These are phyloP conservation scores for Microdon myrmicae DNA, from an alignment of 2,888 invertebrate genomes.

Conservation along the genomic window DNA sequence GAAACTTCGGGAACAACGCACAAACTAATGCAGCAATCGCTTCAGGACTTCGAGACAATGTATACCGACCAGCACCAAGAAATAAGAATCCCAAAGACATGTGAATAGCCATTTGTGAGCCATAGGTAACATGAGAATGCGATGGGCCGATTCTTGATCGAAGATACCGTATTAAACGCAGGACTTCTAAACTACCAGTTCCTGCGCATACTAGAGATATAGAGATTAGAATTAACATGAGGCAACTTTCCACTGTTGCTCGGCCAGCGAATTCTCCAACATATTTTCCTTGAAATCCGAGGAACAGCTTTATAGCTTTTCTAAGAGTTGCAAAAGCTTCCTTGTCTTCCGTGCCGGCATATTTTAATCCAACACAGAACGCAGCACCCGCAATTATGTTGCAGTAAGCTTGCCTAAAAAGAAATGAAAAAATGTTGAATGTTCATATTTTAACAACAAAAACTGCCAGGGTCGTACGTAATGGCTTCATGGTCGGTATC, in stretches of 20 bases:
- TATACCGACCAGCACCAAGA: conserved; percentile 91
- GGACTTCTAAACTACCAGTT: conserved; percentile 85
- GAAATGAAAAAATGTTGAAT: conserved; percentile 5
- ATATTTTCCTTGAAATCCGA: conserved; percentile 71
- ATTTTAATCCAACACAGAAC: conserved; percentile 91
- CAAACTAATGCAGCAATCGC: conserved; percentile 91
- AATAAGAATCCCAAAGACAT: conserved; percentile 94
- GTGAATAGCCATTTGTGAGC: conserved; percentile 94
- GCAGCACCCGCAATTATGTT: conserved; percentile 95
- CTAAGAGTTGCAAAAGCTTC: conserved; percentile 81
- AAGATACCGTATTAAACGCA: conserved; percentile 86
- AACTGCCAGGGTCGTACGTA: conserved; percentile 74
- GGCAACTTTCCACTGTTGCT: conserved; percentile 88
- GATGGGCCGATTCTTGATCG: conserved; percentile 81
- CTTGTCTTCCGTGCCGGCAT: conserved; percentile 89
- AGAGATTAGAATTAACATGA: conserved; percentile 84
- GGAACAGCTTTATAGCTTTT: conserved; percentile 62
- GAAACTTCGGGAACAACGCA: conserved; percentile 96
- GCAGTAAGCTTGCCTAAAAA: conserved; percentile 90
- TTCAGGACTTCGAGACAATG: conserved; percentile 82
- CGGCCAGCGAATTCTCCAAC: conserved; percentile 89
- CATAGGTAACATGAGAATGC: conserved; percentile 82
- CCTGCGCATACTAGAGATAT: conserved; percentile 86
- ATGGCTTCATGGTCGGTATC: conserved; percentile 90
- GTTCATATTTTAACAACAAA: conserved; percentile 10